Evolutionary conservation across 1,140 invertebrate genomes (phyloP).

Genomic region (Luehdorfia chinensis): DNA sequence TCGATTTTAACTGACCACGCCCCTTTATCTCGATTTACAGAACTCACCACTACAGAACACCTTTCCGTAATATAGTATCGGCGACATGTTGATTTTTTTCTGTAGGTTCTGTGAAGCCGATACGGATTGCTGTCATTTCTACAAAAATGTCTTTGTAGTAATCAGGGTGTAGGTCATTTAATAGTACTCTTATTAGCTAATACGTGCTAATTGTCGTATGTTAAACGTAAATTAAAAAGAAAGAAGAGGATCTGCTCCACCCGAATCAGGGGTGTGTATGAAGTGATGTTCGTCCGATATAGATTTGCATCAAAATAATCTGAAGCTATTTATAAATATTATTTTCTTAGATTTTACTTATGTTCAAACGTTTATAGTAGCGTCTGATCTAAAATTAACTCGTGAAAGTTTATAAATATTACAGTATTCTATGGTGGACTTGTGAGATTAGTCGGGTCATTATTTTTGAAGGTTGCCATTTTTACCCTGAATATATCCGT

Average conservation of each 20-base stretch:
- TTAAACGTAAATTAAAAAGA: conserved; percentile 53
- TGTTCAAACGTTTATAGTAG: conserved; percentile 77
- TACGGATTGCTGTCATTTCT: conserved; percentile 75
- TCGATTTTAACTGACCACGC: conserved; percentile 48
- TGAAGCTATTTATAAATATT: conserved; percentile 78
- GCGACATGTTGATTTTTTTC: conserved; percentile 77
- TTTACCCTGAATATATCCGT: conserved; percentile 61
- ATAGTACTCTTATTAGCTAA: conserved; percentile 65
- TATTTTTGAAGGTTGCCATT: conserved; percentile 73
- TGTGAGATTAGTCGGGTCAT: conserved; percentile 52
- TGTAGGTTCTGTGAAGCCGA: conserved; percentile 76
- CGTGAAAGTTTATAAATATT: conserved; percentile 77
- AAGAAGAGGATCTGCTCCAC: conserved; percentile 70
- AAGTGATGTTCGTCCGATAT: conserved; percentile 67
- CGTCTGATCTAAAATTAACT: conserved; percentile 75
- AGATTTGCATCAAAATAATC: conserved; percentile 77
- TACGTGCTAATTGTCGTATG: conserved; percentile 65
- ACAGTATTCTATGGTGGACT: conserved; percentile 63
- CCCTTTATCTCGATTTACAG: conserved; percentile 60
- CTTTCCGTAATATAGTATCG: conserved; percentile 56
- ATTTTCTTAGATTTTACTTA: conserved; percentile 77
- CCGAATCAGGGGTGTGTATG: conserved; percentile 74
- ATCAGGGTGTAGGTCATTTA: conserved; percentile 75
- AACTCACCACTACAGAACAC: conserved; percentile 55
- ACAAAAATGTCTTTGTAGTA: conserved; percentile 76